Conservation (phyloP, 2,888 invertebrate genomes). For the Aspidiotus rigidus region DNA sequence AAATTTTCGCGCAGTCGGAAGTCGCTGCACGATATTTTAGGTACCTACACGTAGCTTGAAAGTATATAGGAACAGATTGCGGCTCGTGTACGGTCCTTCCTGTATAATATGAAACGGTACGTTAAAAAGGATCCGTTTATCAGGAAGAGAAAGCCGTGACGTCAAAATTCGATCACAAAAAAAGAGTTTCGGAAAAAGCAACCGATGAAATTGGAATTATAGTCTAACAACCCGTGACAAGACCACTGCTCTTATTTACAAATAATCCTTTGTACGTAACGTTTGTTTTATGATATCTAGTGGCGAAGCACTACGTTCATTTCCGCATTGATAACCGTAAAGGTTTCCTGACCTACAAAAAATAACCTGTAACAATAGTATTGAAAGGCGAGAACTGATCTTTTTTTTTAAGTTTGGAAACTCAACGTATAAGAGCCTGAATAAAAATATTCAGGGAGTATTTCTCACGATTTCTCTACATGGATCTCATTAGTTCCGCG, state of each 20-base stretch:
- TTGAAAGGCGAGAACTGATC: not conserved
- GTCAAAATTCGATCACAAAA: not conserved
- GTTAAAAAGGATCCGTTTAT: not conserved
- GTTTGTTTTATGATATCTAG: not conserved
- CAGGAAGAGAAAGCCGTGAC: not conserved
- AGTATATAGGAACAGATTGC: too few relatives aligned
- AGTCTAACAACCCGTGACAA: not conserved
- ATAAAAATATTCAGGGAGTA: not conserved
- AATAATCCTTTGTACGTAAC: not conserved
- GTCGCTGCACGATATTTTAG: not conserved
- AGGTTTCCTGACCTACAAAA: not conserved
- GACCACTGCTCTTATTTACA: slow-evolving; percentile 2
- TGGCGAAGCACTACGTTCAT: not conserved
- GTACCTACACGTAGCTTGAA: too few relatives aligned
- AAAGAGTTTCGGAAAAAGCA: not conserved
- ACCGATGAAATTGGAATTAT: not conserved
- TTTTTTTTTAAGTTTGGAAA: too few relatives aligned
- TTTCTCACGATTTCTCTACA: not conserved
- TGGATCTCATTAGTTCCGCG: not conserved
- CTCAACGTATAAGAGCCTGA: not conserved
- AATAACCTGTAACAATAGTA: not conserved
- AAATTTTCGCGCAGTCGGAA: slow-evolving; percentile 1
- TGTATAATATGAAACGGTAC: not conserved
- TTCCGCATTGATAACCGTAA: not conserved
- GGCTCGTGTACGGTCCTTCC: too few relatives aligned